Percentiles rank a stretch among this genome's conserved stretches.
phyloP scores from a whole-genome alignment of 2,888 invertebrate genomes.

The Aelia acuminata region DNA sequence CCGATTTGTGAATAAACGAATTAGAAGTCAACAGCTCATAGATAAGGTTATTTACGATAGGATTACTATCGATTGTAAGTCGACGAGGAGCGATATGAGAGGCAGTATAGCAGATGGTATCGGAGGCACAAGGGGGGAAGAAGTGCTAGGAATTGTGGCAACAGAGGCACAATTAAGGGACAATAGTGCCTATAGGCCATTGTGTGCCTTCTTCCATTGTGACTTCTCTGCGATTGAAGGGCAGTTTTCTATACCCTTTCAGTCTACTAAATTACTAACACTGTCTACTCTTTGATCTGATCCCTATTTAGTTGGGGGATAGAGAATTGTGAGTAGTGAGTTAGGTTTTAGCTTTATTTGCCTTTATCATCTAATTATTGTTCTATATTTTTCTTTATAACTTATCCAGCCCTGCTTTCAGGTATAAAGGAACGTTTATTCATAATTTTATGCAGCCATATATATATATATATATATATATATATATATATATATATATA shows the following conservation, averaged over 20 bases:
- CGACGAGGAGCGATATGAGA: neutral
- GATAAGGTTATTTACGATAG: neutral
- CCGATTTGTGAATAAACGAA: too few relatives aligned
- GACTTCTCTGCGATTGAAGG: neutral
- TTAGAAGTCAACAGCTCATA: too few relatives aligned
- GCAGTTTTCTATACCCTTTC: neutral
- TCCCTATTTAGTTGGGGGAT: neutral
- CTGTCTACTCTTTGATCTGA: neutral
- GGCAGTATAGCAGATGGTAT: neutral
- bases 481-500: neutral
- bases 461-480: neutral
- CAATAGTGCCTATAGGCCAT: neutral
- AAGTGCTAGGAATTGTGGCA: neutral
- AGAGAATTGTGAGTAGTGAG: neutral
- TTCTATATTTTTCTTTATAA: too few relatives aligned
- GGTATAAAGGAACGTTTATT: too few relatives aligned
- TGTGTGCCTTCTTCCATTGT: neutral
- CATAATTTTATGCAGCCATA: too few relatives aligned
- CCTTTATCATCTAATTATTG: neutral
- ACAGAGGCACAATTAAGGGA: neutral
- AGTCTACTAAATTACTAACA: neutral
- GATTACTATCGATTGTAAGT: neutral
- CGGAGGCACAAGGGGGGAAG: neutral
- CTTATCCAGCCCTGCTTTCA: too few relatives aligned
- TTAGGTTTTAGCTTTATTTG: neutral